Conservation (phyloP, 2,888 invertebrate species). For the Bellardia bayeri region DNA sequence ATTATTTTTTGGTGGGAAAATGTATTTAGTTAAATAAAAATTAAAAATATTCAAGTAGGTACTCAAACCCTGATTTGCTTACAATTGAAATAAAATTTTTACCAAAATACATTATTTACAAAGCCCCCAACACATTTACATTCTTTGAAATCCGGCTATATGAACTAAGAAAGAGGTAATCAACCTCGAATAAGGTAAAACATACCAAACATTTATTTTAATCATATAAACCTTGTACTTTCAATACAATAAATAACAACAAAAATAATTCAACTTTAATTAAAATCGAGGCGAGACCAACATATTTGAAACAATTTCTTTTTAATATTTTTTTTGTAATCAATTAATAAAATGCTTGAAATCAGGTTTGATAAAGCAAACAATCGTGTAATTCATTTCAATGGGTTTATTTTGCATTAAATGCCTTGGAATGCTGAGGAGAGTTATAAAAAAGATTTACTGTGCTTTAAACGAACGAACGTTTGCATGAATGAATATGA, state of each 20-base stretch:
- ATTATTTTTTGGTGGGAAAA: too few species aligned
- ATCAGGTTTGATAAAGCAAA: conserved; percentile 53
- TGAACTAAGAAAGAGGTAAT: conserved; percentile 42
- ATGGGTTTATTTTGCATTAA: conserved; percentile 33
- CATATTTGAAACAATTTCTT: conserved; percentile 57
- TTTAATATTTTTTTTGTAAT: conserved; percentile 34
- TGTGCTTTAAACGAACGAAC: conserved; percentile 33
- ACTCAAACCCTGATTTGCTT: conserved; percentile 1
- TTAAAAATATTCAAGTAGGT: neutral
- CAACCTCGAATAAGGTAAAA: conserved; percentile 53
- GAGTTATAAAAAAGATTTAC: conserved; percentile 20
- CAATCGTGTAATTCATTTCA: conserved; percentile 31
- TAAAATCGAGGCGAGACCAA: conserved; percentile 44
- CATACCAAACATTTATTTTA: conserved; percentile 25
- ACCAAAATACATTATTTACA: conserved; percentile 10
- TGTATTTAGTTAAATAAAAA: too few species aligned
- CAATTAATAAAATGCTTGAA: conserved; percentile 58
- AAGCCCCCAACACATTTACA: conserved; percentile 7
- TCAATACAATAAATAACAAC: conserved; percentile 23
- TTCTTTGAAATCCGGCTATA: conserved; percentile 21
- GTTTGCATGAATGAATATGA: conserved; percentile 29
- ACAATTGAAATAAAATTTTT: conserved; percentile 1
- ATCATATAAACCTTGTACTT: conserved; percentile 46
- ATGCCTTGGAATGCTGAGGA: conserved; percentile 21
- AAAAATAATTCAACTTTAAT: conserved; percentile 36